Evolutionary conservation across 2,888 invertebrate species (phyloP).

Genomic region (Monoplex corrugatus): DNA sequence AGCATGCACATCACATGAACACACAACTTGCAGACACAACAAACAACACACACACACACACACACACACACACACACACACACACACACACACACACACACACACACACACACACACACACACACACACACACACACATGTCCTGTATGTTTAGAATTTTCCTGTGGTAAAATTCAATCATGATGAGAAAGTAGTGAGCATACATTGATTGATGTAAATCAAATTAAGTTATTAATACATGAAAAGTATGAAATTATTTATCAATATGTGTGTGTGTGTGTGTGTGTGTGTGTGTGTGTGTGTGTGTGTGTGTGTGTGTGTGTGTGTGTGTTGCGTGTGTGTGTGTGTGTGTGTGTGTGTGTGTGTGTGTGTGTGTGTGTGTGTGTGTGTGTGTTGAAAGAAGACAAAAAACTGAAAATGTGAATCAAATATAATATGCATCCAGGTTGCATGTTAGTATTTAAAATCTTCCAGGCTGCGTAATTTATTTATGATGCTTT

Average conservation of each 20-base stretch:
- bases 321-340: neutral
- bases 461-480: too few species aligned
- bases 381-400: too few species aligned
- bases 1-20: too few species aligned
- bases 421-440: neutral
- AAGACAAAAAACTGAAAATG: neutral
- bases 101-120: neutral
- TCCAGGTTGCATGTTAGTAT: neutral
- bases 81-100: neutral
- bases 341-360: neutral
- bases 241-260: too few species aligned
- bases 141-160: neutral
- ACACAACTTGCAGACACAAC: neutral
- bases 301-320: too few species aligned
- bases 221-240: neutral
- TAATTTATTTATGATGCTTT: too few species aligned
- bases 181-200: too few species aligned
- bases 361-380: neutral
- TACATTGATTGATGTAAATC: neutral
- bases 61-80: neutral
- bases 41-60: neutral
- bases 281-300: neutral
- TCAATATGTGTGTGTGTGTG: conserved; percentile 6
- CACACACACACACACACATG: neutral
- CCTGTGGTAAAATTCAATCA: neutral